Conservation (phyloP, 2,888 invertebrate species). For the Eilema griseolum region DNA sequence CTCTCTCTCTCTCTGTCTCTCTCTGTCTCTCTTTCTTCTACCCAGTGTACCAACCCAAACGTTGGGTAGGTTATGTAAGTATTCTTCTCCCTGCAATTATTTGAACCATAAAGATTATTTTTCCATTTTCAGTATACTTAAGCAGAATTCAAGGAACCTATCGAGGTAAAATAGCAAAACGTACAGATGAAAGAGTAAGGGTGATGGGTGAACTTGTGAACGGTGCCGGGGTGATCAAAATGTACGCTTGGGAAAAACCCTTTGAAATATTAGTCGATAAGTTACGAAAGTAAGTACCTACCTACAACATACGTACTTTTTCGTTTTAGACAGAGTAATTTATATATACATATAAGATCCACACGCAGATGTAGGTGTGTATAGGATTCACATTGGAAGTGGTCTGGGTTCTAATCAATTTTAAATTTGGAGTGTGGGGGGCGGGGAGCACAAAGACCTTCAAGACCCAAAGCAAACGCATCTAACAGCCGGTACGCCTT, state of each 20-base stretch:
- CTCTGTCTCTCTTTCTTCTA: too few species aligned
- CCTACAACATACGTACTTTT: too few species aligned
- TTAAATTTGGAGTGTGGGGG: too few species aligned
- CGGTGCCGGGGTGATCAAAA: slow-evolving; percentile 94
- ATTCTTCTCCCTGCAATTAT: background rate
- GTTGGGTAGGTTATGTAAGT: background rate
- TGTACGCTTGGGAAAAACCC: slow-evolving; percentile 95
- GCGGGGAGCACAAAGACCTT: too few species aligned
- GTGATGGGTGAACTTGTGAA: slow-evolving; percentile 93
- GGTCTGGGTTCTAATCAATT: too few species aligned
- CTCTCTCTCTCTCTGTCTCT: too few species aligned
- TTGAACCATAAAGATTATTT: background rate
- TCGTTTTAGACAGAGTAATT: background rate
- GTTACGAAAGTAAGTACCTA: slow-evolving; percentile 88
- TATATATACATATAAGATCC: too few species aligned
- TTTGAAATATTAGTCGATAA: slow-evolving; percentile 90
- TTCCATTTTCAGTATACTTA: slow-evolving; percentile 68
- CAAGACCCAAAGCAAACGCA: too few species aligned
- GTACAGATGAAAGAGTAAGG: slow-evolving; percentile 91
- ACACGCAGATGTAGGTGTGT: too few species aligned
- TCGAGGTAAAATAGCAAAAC: slow-evolving; percentile 88
- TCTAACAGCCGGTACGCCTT: too few species aligned
- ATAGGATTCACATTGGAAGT: too few species aligned
- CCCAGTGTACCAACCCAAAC: too few species aligned
- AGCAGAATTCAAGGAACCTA: slow-evolving; percentile 78